Evolutionary conservation across 2,113 vertebrate species (phyloP).

Genomic region (Urocolius indicus): DNA sequence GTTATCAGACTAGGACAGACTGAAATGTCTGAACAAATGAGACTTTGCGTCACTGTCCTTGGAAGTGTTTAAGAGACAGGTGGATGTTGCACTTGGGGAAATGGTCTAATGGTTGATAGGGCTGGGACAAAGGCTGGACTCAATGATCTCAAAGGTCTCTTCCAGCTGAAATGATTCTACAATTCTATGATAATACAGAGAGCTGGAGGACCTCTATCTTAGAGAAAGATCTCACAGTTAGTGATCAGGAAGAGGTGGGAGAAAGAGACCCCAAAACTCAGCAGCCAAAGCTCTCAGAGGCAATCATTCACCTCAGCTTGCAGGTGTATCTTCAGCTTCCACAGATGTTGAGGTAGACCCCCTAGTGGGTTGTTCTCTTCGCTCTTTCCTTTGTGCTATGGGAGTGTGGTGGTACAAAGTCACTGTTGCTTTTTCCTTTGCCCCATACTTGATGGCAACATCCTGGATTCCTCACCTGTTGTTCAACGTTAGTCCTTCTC

Average conservation of each 20-base stretch:
- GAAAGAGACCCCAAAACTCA: neutral
- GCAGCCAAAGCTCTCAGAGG: constrained; percentile 7
- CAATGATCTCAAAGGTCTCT: no score
- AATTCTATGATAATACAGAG: constrained; percentile 27
- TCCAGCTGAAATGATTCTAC: no score
- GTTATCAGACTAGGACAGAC: neutral
- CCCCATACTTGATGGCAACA: neutral
- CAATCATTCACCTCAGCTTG: neutral
- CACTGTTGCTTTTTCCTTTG: neutral
- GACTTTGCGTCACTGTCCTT: neutral
- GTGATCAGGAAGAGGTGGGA: neutral
- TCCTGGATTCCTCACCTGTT: constrained; percentile 3
- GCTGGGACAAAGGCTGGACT: no score
- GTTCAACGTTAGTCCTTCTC: constrained; percentile 47
- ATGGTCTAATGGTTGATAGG: no score
- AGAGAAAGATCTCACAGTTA: neutral
- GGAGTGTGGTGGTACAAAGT: constrained; percentile 13
- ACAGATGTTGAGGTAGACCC: neutral
- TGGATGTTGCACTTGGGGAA: no score
- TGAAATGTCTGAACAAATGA: constrained; percentile 17
- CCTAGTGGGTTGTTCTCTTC: constrained; percentile 17
- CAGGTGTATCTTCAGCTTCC: neutral
- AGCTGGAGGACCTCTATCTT: constrained; percentile 60
- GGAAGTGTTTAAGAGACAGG: no score
- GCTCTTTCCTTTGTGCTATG: neutral